phyloP scores from a whole-genome alignment of 1,140 invertebrate species.

The Pinna nobilis region DNA sequence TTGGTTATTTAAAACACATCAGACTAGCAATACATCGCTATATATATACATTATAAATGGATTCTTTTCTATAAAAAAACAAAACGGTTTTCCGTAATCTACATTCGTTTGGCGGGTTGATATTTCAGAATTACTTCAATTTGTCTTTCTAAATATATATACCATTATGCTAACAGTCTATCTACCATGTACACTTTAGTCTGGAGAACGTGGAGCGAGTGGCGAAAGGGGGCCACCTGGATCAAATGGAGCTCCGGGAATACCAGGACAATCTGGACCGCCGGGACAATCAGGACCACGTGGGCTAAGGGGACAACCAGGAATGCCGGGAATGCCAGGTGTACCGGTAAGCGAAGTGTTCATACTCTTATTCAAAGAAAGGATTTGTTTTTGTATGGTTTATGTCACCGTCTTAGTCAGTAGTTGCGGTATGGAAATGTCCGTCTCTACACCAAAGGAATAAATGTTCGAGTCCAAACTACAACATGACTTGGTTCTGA shows the following conservation, averaged over 20 bases:
- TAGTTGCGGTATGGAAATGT: too few species aligned
- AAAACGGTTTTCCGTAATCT: too few species aligned
- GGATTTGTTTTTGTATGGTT: too few species aligned
- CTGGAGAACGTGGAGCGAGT: constrained; percentile 61
- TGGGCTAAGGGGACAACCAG: constrained; percentile 63
- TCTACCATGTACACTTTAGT: constrained; percentile 36
- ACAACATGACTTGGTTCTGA: too few species aligned
- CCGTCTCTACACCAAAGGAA: too few species aligned
- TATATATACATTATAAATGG: too few species aligned
- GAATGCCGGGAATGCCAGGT: constrained; percentile 70
- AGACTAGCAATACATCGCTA: neutral
- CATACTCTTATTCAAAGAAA: too few species aligned
- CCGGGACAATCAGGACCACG: constrained; percentile 58
- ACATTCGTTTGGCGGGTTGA: too few species aligned
- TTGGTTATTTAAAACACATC: constrained; percentile 37
- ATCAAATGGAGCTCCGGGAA: constrained; percentile 58
- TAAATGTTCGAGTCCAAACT: too few species aligned
- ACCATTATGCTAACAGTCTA: neutral
- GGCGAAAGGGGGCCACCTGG: constrained; percentile 62
- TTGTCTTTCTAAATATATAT: neutral
- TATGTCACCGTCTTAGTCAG: too few species aligned
- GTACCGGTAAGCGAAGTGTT: constrained; percentile 65
- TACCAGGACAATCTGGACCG: constrained; percentile 63
- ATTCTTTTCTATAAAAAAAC: too few species aligned
- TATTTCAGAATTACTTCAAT: neutral